Evolutionary conservation across 2,797 vertebrate species (phyloP), one percentile per base, ranked within the genome.

Genomic region (Silurus lanzhouensis): DNA sequence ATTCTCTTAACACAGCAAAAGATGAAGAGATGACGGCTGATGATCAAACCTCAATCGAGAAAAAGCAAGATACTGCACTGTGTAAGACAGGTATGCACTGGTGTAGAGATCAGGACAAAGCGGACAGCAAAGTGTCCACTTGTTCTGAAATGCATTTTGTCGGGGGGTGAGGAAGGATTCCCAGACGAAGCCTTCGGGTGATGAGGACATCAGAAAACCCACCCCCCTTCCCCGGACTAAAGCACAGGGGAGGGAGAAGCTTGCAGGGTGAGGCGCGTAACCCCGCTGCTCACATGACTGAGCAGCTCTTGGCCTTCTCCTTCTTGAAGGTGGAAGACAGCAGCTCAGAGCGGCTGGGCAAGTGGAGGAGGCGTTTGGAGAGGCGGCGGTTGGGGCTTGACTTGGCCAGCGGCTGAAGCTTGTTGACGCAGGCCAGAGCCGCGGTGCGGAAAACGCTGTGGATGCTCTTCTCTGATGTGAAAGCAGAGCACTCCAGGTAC

Each of bases 241-340:
- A 93, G 87, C 84, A 9, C 81, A 63, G 88, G 81, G 86, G 92
- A 92, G 91, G 89, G 88, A 86, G 91, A 93, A 90, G 92, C 92
- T 77, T 60, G 81, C 87, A n/a, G 52, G 72, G 64, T 67, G 55
- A 63, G 44, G 86, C 52, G 63, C 76, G 64, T 85, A 52, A 77
- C 25, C 85, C 89, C 89, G 31, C 74, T 88, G 91, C 93, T 96
- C 97, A 99, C 97, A 99, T 99, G 89, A 99, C 93, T 0, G 97
- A 98, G 94, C 98, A 99, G 93, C 97, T 98, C 93, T 97, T 98
- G 91, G 97, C 94, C 90, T 98, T 98, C 92, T 99, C 97, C 93
- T 98, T 98, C 92, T 97, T 98, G 94, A 98, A 98, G 90, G 97
- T 95, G 81, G 96, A 97, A 82, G 97, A 96, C 93, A 98, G 96